Evolutionary conservation across 2,113 vertebrate genomes (phyloP).

Genomic region (Trichechus manatus): DNA sequence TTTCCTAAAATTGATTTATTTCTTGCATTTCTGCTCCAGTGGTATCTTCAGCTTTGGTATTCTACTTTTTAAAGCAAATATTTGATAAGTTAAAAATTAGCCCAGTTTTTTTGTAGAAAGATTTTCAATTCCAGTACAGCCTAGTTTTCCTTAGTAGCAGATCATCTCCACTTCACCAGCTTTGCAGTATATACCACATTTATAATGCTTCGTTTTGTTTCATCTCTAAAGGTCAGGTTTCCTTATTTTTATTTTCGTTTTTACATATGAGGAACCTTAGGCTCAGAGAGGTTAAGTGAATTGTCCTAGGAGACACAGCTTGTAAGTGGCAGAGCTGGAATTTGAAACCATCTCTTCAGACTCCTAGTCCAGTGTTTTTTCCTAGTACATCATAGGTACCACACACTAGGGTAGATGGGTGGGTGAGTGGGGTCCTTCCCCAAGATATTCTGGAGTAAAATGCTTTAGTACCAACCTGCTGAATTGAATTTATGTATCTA

Average conservation of each 20-base stretch:
- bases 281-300: constrained; percentile 53
- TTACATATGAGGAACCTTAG: constrained; percentile 45
- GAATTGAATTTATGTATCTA: constrained; percentile 45
- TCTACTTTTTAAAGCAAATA: constrained; percentile 52
- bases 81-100: constrained; percentile 48
- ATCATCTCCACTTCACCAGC: constrained; percentile 31
- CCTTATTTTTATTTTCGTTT: constrained; percentile 40
- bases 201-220: constrained; percentile 55
- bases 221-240: constrained; percentile 37
- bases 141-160: constrained; percentile 6
- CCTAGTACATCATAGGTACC: constrained; percentile 19
- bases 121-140: constrained; percentile 26
- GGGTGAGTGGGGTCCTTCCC: background rate
- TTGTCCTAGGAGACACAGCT: constrained; percentile 49
- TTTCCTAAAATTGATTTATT: constrained; percentile 53
- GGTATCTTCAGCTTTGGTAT: constrained; percentile 56
- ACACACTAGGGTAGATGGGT: background rate
- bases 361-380: constrained; percentile 24
- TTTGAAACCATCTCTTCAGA: constrained; percentile 68
- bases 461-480: constrained; percentile 35
- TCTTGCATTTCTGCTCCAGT: background rate
- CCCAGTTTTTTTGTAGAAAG: constrained; percentile 25
- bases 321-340: constrained; percentile 43
- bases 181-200: constrained; percentile 58
- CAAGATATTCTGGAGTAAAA: constrained; percentile 1